Base-by-base conservation (phyloP, 2,888 invertebrate genomes). In the Brenthis ino region DNA sequence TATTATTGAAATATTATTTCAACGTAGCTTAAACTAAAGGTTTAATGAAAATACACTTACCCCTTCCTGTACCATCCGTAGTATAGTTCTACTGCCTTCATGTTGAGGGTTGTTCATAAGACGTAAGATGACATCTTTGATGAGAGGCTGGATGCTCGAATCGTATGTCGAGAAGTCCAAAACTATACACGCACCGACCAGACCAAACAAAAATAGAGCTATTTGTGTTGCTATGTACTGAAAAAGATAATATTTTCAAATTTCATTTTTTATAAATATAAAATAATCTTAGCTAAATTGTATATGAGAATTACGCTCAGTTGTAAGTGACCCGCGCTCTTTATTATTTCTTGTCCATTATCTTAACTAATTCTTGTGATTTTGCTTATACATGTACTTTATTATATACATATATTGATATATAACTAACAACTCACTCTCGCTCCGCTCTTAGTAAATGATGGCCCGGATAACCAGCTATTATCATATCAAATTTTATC, bases 1-100 rank as follows among this genome's bases (percentile, higher is more conserved):
- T 20, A 20, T 20, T 20, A 20, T 20, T 20, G 20, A 20, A 20
- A 20, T 20, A 11, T 43, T 43, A 43, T 43, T 43, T 43, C 37
- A 43, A 43, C 11, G 37, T 51, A 51, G n/a, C 16, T 6, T 51
- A 51, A 51, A n/a, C 5, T 51, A 14, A n/a, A 51, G 6, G 51
- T 48, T 14, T 50, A 43, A 6, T 8, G 8, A 8, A 43, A 43
- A 43, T 43, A 14, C 53, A 68, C 95, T 95, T 91, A 97, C 97
- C 77, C 96, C 96, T 93, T 98, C 97, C 84, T 98, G 98, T 58
- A 98, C 95, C 94, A 96, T 95, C 78, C 95, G 94, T 28, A 98
- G 93, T 63, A 96, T 95, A 75, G 94, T 91, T 64, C 94, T 88
- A 60, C 96, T 95, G 74, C 93, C 93, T 67, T 95, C 95, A 78